Conservation (phyloP, 2,797 vertebrate genomes). For the Oreonectes daqikongensis region DNA sequence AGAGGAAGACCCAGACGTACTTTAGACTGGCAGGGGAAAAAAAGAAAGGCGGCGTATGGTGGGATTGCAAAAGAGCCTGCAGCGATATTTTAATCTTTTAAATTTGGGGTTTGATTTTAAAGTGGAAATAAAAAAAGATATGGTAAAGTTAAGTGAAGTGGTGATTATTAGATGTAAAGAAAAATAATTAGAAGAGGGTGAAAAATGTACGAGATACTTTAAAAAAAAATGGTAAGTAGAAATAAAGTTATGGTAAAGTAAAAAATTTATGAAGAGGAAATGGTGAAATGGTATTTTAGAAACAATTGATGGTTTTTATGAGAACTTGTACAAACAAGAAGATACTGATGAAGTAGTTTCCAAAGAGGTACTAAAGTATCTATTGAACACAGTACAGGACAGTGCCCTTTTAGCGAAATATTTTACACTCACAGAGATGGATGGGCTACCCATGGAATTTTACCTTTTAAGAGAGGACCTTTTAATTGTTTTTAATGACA, state of each 20-base stretch:
- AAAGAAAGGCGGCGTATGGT: not conserved
- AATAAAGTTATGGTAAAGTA: no score
- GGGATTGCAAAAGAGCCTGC: not conserved
- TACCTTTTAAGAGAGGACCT: constrained; percentile 44
- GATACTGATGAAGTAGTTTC: no score
- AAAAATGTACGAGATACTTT: not conserved
- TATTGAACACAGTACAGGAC: no score
- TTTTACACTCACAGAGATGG: not conserved
- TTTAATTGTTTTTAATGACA: constrained; percentile 36
- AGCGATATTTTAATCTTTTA: not conserved
- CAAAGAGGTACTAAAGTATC: no score
- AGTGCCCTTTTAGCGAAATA: not conserved
- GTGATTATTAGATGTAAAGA: not conserved
- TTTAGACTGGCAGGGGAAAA: not conserved
- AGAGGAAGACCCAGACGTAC: not conserved
- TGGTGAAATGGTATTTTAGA: no score
- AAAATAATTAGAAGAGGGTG: not conserved
- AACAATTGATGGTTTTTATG: no score
- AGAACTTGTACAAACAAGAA: no score
- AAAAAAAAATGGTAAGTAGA: not conserved
- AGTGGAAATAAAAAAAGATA: not conserved
- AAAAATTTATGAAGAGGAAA: no score
- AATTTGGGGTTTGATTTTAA: constrained; percentile 6
- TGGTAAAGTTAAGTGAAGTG: not conserved
- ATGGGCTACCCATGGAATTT: constrained; percentile 42